phyloP scores from a whole-genome alignment of 2,888 invertebrate species.

The Eubasilissa splendida region DNA sequence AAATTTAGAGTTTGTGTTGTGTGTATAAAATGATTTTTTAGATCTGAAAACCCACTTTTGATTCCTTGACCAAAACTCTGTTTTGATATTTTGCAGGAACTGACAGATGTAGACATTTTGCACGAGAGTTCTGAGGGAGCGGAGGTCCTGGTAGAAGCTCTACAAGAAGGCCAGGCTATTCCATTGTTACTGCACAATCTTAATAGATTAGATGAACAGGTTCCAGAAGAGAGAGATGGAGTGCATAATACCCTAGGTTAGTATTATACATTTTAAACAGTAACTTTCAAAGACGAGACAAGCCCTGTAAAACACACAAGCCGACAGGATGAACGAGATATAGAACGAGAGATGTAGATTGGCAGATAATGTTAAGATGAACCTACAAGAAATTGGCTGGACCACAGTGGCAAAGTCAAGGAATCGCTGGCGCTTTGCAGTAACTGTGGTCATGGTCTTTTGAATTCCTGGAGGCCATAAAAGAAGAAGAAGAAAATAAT shows the following conservation, averaged over 20 bases:
- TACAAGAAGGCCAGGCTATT: slow-evolving; percentile 92
- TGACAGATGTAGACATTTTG: slow-evolving; percentile 97
- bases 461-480: no score
- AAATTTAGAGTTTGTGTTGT: no score
- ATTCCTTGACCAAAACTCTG: no score
- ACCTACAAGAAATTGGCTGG: not conserved
- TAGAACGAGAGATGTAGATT: not conserved
- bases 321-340: not conserved
- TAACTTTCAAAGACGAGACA: not conserved
- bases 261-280: slow-evolving; percentile 19
- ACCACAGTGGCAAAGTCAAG: not conserved
- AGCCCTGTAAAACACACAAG: no score
- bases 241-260: slow-evolving; percentile 93
- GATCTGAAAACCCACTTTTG: no score
- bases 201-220: slow-evolving; percentile 91
- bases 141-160: slow-evolving; percentile 87
- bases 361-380: not conserved
- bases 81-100: slow-evolving; percentile 77
- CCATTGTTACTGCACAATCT: slow-evolving; percentile 94
- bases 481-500: no score
- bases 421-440: no score
- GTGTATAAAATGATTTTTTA: no score
- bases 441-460: no score
- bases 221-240: slow-evolving; percentile 96
- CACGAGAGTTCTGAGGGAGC: slow-evolving; percentile 95